These are phyloP conservation scores for Eupithecia centaureata DNA, from an alignment of 2,888 invertebrate species.

Conservation along the genomic window DNA sequence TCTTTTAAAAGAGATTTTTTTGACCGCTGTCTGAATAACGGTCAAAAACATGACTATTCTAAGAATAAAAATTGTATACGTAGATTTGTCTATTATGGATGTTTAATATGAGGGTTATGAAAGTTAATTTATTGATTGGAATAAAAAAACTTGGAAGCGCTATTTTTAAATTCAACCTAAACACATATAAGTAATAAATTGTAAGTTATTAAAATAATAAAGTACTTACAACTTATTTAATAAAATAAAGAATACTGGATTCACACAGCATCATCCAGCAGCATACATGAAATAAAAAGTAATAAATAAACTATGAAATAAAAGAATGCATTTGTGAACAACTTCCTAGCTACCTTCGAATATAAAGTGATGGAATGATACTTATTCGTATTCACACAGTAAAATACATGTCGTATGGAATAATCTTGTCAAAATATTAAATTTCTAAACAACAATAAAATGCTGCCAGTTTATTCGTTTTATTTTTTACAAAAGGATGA, in stretches of 20 bases:
- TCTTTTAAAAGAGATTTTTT: background rate
- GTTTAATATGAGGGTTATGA: conserved; percentile 44
- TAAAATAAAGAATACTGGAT: too few relatives aligned
- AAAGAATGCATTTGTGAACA: background rate
- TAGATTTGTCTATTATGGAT: conserved; percentile 43
- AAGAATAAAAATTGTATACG: conserved; percentile 43
- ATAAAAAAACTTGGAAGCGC: conserved; percentile 6
- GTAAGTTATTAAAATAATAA: background rate
- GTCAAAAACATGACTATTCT: conserved; percentile 25
- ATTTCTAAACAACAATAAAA: too few relatives aligned
- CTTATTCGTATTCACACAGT: too few relatives aligned
- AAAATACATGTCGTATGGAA: too few relatives aligned
- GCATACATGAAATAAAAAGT: too few relatives aligned
- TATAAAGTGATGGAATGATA: too few relatives aligned
- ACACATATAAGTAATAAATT: too few relatives aligned
- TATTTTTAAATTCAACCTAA: background rate
- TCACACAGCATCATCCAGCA: too few relatives aligned
- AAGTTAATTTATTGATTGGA: conserved; percentile 38
- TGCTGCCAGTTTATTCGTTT: background rate
- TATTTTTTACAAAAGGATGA: too few relatives aligned
- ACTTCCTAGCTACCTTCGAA: background rate
- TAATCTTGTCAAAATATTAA: background rate
- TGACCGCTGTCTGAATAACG: conserved; percentile 16
- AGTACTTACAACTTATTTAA: too few relatives aligned
- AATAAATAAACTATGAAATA: too few relatives aligned